Evolutionary conservation across 2,797 vertebrate species (phyloP), one percentile per base, ranked within the genome.

Genomic region (Sebastes hopkinsi): DNA sequence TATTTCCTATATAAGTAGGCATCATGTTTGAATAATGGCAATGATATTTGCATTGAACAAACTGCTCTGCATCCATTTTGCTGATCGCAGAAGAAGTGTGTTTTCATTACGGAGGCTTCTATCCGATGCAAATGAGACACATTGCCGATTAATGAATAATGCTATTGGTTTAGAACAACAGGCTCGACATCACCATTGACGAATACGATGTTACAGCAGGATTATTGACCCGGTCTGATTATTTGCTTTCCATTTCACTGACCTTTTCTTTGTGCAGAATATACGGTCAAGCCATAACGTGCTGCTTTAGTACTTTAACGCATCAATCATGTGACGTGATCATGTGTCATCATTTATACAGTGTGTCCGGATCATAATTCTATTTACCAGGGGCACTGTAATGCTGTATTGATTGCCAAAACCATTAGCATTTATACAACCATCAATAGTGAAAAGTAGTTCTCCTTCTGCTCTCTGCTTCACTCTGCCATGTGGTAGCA

Each of bases 381-480:
- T 91, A 86, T 92, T 92, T 92, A 93, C 91, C 88, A 75, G 75
- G 66, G 64, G 38, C 73, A 73, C 83, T 71, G 79, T 89, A 92
- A 92, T 90, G 86, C 75, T n/a, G 60, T 93, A 94, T 93, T 90
- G 92, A 94, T 91, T 50, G 77, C 76, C 56, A 73, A 56, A 89
- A 87, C 87, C 89, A 93, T 91, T 91, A 93, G 88, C 87, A 92
- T 93, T 93, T 89, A 91, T 87, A 88, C 88, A 83, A 82, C 82
- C 79, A 79, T 91, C 92, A 92, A 87, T 90, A 89, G 83, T 81
- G 76, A 89, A 87, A 88, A 86, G 85, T 65, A 86, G 86, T 88
- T 75, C 85, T 81, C 83, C 73, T 74, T 84, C 83, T 84, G 86
- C 71, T 88, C 84, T 60, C 34, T 79, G 81, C 89, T 75, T 85